Base-by-base conservation (phyloP, 2,888 invertebrate genomes). In the Branchellion lobata region DNA sequence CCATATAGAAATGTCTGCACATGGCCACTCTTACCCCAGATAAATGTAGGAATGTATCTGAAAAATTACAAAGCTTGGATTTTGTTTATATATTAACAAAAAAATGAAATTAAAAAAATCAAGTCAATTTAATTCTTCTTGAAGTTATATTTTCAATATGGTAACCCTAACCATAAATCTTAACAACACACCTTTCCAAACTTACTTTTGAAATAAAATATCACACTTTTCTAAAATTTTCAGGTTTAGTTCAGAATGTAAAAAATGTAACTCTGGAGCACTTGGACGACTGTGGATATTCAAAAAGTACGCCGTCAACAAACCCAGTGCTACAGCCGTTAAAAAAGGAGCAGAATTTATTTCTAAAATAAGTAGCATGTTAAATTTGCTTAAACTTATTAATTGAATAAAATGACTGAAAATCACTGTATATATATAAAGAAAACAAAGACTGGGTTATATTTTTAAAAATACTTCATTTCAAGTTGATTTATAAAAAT, bases 21-120 rank as follows among this genome's bases (percentile, higher is more conserved):
- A 88, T 96, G 96, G 18, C 96, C 96, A 88, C 94, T 95, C 88
- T 94, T 94, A 80, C 96, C 96, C 96, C 96, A 96, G 84, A 96
- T 88, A 83, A 93, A 90, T 75, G 95, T 94, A 75, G 95, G 95
- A 84, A 92, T 90, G 88, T 95, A 95, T 80, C 95, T 95, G 31
- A 27, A 65, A 65, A 65, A 21, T 65, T 21, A 27, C n/a, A n/a
- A n/a, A n/a, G n/a, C n/a, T n/a, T 18, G 21, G 21, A 51, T 18
- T 11, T 51, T 51, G 21, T 18, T 51, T 51, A 51, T 18, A 51
- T 51, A 51, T 11, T 51, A 18, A 51, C 14, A 51, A 51, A 21
- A 51, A 21, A 51, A 18, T 51, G 21, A 18, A 51, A 51, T 11
- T 18, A 51, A 51, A 51, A 11, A 51, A 21, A 51, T 18, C 11